Base-by-base conservation (phyloP, 35 echinoderm and acorn worm species). In the Apostichopus japonicus region DNA sequence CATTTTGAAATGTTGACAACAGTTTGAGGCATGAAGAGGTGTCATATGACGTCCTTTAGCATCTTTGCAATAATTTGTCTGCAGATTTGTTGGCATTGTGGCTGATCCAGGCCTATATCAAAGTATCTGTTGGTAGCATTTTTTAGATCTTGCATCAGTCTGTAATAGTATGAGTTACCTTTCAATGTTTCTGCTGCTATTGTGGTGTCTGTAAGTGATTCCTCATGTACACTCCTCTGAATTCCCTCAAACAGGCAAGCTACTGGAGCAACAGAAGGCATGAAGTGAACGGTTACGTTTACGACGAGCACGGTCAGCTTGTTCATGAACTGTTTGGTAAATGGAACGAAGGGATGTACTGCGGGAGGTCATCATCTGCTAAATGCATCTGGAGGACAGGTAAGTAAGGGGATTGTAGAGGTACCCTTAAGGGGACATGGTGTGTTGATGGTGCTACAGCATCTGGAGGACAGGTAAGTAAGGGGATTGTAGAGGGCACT, bases 351-450 rank as follows among this genome's bases (percentile, higher is more conserved):
- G 93, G 97, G 4, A 79, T 99, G 23, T 99, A 96, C 92, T 99
- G 97, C 78, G 97, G 97, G 5, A 54, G 93, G 77, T 96, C 95
- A 17, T 91, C 95, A 14, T 99, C 97, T 53, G 97, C 97, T 71
- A 98, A 99, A 65, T 95, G 93, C 67, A 93, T 99, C 86, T 99
- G 97, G 97, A 96, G 97, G 62, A 94, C 97, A 93, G 95, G 97
- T 96, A 87, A 96, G 87, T 5, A 24, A 33, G 72, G 0, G 13
- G 6, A 77, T n/a, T 24, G 4, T 27, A 23, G 7, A 15, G 75
- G 75, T 1, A 1, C 5, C 13, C 57, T 61, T 61, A 11, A 61
- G 2, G 2, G 33, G 33, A 44, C 33, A 44, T 44, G 33, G 33
- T 44, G 33, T 44, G 33, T 44, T 44, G 33, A 44, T 44, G 33